Conservation (phyloP, 2,113 vertebrate species). For the Erythrocercus mccallii region DNA sequence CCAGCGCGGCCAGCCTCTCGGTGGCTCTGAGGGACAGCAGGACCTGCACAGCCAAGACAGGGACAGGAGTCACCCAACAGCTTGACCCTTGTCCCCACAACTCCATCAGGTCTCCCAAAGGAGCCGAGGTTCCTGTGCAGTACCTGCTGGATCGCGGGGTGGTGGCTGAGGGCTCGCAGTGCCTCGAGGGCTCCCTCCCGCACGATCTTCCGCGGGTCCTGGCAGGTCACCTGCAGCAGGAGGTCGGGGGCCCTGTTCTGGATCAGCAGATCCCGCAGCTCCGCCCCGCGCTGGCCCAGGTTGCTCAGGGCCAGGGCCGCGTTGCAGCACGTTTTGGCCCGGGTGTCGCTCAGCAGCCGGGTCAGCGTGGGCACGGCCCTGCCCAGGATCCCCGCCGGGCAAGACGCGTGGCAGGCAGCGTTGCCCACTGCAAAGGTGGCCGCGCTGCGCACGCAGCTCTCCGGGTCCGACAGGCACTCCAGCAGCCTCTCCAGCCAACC, state of each 20-base stretch:
- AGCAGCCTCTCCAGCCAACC: conserved; percentile 59
- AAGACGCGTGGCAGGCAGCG: conserved; percentile 36
- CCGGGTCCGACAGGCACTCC: conserved; percentile 57
- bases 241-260: conserved; percentile 47
- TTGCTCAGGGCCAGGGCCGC: conserved; percentile 72
- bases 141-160: conserved; percentile 70
- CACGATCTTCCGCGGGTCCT: conserved; percentile 62
- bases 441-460: conserved; percentile 57
- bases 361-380: conserved; percentile 58
- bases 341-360: conserved; percentile 55
- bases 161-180: conserved; percentile 60
- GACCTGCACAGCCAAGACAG: conserved; percentile 49
- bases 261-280: conserved; percentile 54
- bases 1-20: conserved; percentile 58
- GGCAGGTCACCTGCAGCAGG: conserved; percentile 70
- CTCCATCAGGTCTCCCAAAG: not conserved
- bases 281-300: conserved; percentile 31
- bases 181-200: conserved; percentile 71
- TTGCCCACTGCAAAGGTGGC: conserved; percentile 77
- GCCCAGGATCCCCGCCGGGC: not conserved
- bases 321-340: conserved; percentile 65
- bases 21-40: conserved; percentile 69
- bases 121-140: not conserved
- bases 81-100: not conserved
- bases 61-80: not conserved